These are phyloP conservation scores for Oncorhynchus gorbuscha DNA, from an alignment of 2,113 vertebrate genomes.

Conservation along the genomic window DNA sequence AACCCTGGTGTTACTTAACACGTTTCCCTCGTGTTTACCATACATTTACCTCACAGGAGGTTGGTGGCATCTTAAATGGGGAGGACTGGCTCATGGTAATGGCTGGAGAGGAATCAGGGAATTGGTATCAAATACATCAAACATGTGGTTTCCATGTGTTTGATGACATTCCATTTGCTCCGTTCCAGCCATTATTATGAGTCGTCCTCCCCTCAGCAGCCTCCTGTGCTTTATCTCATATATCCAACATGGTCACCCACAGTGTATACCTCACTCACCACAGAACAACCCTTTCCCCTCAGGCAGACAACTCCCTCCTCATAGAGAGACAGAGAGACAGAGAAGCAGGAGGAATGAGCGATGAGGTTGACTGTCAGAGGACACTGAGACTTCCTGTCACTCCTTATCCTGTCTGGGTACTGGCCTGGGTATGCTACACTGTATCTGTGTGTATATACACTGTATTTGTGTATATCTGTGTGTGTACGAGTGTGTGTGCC, in stretches of 20 bases:
- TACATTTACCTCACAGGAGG: slow-evolving; percentile 10
- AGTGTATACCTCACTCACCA: neutral
- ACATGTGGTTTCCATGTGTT: too few relatives aligned
- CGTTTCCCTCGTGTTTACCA: neutral
- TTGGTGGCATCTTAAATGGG: too few relatives aligned
- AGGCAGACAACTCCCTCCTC: slow-evolving; percentile 3
- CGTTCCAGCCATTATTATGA: too few relatives aligned
- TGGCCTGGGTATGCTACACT: slow-evolving; percentile 19
- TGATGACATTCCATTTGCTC: too few relatives aligned
- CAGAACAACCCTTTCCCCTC: neutral
- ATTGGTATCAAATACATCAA: too few relatives aligned
- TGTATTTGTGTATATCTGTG: neutral
- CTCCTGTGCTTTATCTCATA: too few relatives aligned
- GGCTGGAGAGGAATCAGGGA: too few relatives aligned
- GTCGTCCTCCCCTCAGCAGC: too few relatives aligned
- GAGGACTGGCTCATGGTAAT: too few relatives aligned
- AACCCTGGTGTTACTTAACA: neutral
- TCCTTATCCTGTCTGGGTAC: slow-evolving; percentile 28
- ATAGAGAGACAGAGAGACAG: neutral
- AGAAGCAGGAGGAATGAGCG: slow-evolving; percentile 22
- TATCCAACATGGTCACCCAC: neutral
- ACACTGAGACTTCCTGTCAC: slow-evolving; percentile 56
- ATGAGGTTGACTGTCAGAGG: slow-evolving; percentile 47
- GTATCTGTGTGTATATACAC: slow-evolving; percentile 12
- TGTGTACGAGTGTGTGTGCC: slow-evolving; percentile 3